These are phyloP conservation scores for Maniola hyperantus DNA, from an alignment of 2,888 invertebrate genomes.

Conservation along the genomic window DNA sequence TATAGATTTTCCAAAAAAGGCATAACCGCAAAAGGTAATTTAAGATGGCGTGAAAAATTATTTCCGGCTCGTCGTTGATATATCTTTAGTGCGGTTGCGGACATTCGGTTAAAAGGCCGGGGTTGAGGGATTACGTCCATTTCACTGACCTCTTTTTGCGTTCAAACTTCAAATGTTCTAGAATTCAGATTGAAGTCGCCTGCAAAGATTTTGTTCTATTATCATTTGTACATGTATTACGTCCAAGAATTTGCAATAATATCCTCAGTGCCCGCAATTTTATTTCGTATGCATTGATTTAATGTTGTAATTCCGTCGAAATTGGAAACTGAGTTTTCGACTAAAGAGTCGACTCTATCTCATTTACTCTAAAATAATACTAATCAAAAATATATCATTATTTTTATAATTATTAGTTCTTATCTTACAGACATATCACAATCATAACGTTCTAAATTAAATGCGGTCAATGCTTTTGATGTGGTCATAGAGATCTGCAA, in stretches of 20 bases:
- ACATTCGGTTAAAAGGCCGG: conserved; percentile 44
- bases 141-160: conserved; percentile 36
- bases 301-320: too few relatives aligned
- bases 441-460: neutral
- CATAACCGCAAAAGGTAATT: neutral
- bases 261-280: too few relatives aligned
- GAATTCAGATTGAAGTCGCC: conserved; percentile 6
- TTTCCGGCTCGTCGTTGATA: conserved; percentile 17
- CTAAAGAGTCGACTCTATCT: too few relatives aligned
- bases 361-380: neutral
- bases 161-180: conserved; percentile 21
- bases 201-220: neutral
- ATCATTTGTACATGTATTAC: neutral
- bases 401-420: neutral
- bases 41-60: conserved; percentile 12
- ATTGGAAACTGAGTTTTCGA: too few relatives aligned
- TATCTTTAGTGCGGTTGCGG: conserved; percentile 32
- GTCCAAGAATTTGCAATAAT: too few relatives aligned
- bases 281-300: too few relatives aligned
- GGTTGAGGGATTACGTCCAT: conserved; percentile 47
- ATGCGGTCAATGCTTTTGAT: neutral
- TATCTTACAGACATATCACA: neutral
- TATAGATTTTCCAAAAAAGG: neutral
- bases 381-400: neutral
- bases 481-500: conserved; percentile 35